Evolutionary conservation across 1,140 invertebrate genomes (phyloP), one percentile per base, ranked within the genome.

Genomic region (Ylistrum balloti): DNA sequence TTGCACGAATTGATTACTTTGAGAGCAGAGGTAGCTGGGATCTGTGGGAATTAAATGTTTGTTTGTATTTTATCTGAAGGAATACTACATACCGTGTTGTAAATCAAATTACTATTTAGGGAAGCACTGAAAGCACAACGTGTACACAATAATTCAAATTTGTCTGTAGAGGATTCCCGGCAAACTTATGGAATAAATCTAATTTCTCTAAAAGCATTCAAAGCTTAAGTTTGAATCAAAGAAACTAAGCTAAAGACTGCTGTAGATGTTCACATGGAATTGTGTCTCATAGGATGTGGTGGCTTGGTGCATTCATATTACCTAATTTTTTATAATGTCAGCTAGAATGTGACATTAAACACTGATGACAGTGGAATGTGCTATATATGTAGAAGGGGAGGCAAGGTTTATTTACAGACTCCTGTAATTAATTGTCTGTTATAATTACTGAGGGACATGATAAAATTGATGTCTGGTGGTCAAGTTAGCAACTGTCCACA

Each of bases 141-240:
- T 74, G 56, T 74, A 74, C 9, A 74, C 56, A 28, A 11, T n/a
- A 74, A 74, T 74, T 74, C 56, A 74, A 28, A 74, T 74, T 74
- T 74, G 11, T 0, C n/a, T 28, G 56, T n/a, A 28, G 22, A 74
- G 1, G 56, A 74, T 28, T 74, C 22, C 41, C 56, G 13, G 56
- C 56, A 74, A 74, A 74, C 17, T n/a, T 74, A 17, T 74, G 56
- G 41, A 17, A 28, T 74, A 74, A 74, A 74, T 74, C 56, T 74
- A 74, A 74, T 74, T 74, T 74, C 56, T 74, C 56, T 74, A 74
- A 74, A 74, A 74, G 56, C 56, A 74, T 28, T 74, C n/a, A n/a
- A n/a, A 74, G 56, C 56, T 74, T 0, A 74, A 28, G 17, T 74
- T 74, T 74, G 22, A 28, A 74, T 28, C n/a, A 28, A 28, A 74